A percentile compares a stretch with the other conserved stretches of the same genome.
phyloP scores from a whole-genome alignment of 37 sponge, comb jelly and placozoan genomes.

The Sycon ciliatum region DNA sequence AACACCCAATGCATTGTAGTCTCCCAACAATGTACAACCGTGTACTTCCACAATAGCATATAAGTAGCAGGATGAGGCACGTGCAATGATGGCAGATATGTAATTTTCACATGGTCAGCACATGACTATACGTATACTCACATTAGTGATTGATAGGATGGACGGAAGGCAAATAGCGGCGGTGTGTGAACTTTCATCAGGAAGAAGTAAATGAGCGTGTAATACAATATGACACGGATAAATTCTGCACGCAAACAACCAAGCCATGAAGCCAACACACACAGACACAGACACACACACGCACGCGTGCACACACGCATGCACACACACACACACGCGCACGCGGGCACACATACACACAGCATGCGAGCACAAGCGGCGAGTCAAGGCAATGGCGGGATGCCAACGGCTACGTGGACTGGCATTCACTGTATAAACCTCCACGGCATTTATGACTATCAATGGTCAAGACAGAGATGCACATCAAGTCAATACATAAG shows the following conservation, averaged over 20 bases:
- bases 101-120: not conserved
- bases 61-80: no score
- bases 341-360: not conserved
- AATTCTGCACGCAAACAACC: conserved; percentile 36
- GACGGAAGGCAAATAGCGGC: conserved; percentile 83
- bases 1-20: no score
- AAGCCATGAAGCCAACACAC: not conserved
- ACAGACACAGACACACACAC: not conserved
- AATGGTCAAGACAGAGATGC: no score
- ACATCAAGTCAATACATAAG: no score
- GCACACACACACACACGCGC: conserved; percentile 10
- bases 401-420: no score
- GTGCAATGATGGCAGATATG: no score
- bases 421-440: no score
- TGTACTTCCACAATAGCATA: no score
- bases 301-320: not conserved
- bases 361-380: no score
- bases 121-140: conserved; percentile 15
- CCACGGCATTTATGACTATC: no score
- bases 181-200: conserved; percentile 83
- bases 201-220: conserved; percentile 68
- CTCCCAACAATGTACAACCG: no score
- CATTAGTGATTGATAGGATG: conserved; percentile 77
- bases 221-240: conserved; percentile 55
- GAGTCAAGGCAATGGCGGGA: no score